Conservation (phyloP, 2,113 vertebrate species). For the Chiloscyllium plagiosum region DNA sequence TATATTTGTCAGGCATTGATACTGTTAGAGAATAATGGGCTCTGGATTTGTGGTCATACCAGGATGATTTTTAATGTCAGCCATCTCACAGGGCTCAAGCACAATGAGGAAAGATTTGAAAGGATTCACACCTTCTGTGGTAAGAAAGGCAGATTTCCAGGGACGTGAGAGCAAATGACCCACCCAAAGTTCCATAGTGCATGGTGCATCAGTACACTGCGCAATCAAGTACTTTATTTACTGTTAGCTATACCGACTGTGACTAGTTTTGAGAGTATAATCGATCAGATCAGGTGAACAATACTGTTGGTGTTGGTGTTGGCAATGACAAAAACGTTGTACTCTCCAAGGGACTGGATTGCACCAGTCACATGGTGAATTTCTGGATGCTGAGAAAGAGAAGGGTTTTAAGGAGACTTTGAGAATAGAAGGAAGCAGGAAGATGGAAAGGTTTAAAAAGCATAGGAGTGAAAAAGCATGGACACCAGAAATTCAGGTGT, state of each 20-base stretch:
- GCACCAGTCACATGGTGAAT: neutral
- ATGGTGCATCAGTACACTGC: neutral
- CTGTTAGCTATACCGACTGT: neutral
- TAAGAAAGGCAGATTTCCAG: neutral
- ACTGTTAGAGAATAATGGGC: neutral
- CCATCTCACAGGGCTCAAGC: neutral
- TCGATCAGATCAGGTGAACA: neutral
- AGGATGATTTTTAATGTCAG: neutral
- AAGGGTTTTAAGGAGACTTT: neutral
- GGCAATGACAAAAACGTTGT: neutral
- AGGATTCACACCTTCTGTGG: neutral
- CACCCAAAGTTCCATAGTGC: neutral
- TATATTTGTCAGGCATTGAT: neutral
- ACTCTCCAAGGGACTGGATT: neutral
- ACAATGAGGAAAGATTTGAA: neutral
- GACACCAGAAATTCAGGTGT: neutral
- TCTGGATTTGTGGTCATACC: neutral
- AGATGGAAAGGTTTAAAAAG: neutral
- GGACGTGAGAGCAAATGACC: neutral
- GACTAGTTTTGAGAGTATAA: neutral
- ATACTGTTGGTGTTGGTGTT: neutral
- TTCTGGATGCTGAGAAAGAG: neutral
- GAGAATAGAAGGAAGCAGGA: neutral
- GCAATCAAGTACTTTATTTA: neutral
- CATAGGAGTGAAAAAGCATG: neutral